Evolutionary conservation across 2,113 vertebrate species (phyloP), one percentile per base, ranked within the genome.

Genomic region (Ramphastos sulfuratus): DNA sequence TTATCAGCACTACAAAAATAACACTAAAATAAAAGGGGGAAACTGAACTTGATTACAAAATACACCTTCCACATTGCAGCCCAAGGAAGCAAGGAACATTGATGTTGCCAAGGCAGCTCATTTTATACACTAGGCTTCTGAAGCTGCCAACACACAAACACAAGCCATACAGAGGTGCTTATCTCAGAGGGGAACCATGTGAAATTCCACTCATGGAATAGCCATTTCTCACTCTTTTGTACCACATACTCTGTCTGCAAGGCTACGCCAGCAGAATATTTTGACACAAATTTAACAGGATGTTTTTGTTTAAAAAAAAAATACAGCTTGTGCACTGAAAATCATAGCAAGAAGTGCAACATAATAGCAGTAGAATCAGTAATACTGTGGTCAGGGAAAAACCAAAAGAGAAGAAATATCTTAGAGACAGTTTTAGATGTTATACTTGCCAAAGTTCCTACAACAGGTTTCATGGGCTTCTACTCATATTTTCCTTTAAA

Each of bases 401-500:
- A 94, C 4, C 73, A 81, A 85, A 84, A 75, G 25, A 71, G 54
- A 92, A 94, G n/a, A 92, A 94, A 81, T 1, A 1, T 12, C 33
- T 93, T 70, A 67, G 58, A 48, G 58, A 35, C 35, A 72, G 15
- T 54, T 85, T 88, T 46, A 39, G 27, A 37, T 83, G 15, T 23
- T 55, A 16, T 72, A 81, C 30, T 69, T 93, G 75, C 6, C 15
- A 15, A 88, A 92, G 39, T 86, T 89, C 72, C 72, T 69, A 66
- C 56, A 48, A 7, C 7, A 25, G 24, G 27, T 92, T 93, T 76
- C 61, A 37, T 6, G 8, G 7, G 75, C 35, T 91, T 77, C 56
- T 39, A 59, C 30, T 95, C 75, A 91, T 69, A 78, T 85, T 95
- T 96, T 96, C 95, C 95, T 69, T 52, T 46, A 60, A 63, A 54